Evolutionary conservation across 1,140 invertebrate species (phyloP).

Genomic region (Teleopsis dalmanni): DNA sequence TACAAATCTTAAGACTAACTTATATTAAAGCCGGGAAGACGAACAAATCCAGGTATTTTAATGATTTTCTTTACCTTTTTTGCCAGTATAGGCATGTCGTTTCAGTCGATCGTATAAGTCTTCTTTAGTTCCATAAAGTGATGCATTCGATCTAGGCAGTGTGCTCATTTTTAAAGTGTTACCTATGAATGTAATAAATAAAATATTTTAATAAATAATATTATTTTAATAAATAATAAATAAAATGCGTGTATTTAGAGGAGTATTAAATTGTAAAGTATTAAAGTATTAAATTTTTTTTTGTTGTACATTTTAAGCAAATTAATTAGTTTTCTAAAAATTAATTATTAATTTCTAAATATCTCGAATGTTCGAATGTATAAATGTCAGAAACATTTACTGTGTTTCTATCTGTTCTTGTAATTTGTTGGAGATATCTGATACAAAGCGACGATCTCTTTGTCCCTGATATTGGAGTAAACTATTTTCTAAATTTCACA

Average conservation of each 20-base stretch:
- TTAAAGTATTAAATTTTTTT: no score
- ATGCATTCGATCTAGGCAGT: slow-evolving; percentile 82
- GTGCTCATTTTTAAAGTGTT: slow-evolving; percentile 72
- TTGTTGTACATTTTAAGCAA: no score
- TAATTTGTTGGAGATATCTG: no score
- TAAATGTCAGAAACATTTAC: no score
- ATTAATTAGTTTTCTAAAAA: no score
- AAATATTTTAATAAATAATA: background rate
- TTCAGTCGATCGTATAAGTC: slow-evolving; percentile 92
- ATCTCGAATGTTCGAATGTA: no score
- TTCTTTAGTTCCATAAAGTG: slow-evolving; percentile 91
- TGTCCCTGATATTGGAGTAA: no score
- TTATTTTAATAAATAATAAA: background rate
- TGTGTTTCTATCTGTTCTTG: no score
- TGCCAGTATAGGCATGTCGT: slow-evolving; percentile 89
- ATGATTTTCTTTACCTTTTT: slow-evolving; percentile 66
- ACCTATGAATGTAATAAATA: slow-evolving; percentile 24
- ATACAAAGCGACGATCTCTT: no score
- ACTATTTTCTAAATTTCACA: no score
- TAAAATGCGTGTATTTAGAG: background rate
- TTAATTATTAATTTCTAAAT: no score
- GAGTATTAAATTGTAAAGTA: background rate
- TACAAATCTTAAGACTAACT: background rate
- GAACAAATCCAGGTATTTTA: background rate
- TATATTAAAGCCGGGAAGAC: background rate